Conservation (phyloP, 2,113 vertebrate species). For the Hemiscyllium ocellatum region DNA sequence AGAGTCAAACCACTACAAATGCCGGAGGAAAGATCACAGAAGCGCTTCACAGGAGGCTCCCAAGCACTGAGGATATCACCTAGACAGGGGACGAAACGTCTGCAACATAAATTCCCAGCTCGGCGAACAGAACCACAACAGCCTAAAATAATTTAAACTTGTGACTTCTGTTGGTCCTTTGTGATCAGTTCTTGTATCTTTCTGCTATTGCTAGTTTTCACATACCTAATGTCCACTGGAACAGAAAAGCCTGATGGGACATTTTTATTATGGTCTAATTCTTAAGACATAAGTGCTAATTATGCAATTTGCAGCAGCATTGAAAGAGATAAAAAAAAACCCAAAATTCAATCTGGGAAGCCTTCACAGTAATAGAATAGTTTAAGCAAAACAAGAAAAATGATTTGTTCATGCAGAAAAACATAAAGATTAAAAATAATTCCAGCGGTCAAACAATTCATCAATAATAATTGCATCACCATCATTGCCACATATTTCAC, state of each 20-base stretch:
- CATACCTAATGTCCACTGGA: neutral
- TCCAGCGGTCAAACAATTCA: neutral
- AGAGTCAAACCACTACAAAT: too few species aligned
- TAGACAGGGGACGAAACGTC: too few species aligned
- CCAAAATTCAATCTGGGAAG: neutral
- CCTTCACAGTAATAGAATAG: neutral
- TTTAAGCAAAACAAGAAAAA: neutral
- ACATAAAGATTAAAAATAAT: neutral
- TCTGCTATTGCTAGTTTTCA: neutral
- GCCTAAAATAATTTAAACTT: neutral
- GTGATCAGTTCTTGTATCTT: neutral
- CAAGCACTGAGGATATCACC: too few species aligned
- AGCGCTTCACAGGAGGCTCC: too few species aligned
- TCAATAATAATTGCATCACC: neutral
- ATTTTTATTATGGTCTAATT: neutral
- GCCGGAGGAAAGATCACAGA: too few species aligned
- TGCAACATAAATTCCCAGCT: too few species aligned
- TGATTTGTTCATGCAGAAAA: neutral
- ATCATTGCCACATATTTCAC: neutral
- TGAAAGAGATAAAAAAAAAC: neutral
- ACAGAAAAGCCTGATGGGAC: neutral
- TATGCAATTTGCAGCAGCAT: neutral
- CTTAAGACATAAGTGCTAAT: neutral
- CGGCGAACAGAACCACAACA: too few species aligned
- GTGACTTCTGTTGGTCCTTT: neutral